Conservation (phyloP, 2,113 vertebrate species). For the Nesogale talazaci region DNA sequence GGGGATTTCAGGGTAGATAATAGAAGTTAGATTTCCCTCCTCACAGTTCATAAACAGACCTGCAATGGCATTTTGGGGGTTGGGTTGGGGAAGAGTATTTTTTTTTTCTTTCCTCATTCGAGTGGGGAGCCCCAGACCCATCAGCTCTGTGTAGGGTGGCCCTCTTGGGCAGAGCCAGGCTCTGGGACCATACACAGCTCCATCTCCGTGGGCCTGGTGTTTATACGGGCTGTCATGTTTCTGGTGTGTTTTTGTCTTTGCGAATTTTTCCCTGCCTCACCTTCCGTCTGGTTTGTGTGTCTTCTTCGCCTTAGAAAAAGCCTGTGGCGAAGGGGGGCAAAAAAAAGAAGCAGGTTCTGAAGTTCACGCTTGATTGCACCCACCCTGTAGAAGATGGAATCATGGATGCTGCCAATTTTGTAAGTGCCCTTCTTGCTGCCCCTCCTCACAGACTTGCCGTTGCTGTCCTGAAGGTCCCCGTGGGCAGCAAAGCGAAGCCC, state of each 20-base stretch:
- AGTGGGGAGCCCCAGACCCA: not conserved
- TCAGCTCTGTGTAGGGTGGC: not conserved
- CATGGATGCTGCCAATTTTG: conserved; percentile 99
- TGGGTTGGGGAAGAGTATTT: not conserved
- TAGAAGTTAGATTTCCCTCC: not conserved
- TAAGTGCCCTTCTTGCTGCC: conserved; percentile 84
- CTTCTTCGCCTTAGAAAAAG: conserved; percentile 89
- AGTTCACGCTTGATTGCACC: conserved; percentile 98
- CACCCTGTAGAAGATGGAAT: conserved; percentile 99
- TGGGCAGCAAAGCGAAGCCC: not conserved
- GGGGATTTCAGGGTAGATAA: not conserved
- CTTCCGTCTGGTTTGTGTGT: not conserved
- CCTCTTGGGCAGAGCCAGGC: not conserved
- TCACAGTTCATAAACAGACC: not conserved
- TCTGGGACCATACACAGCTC: not conserved
- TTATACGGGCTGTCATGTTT: not conserved
- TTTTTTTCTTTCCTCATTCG: not conserved
- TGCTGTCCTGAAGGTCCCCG: not conserved
- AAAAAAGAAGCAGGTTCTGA: conserved; percentile 97
- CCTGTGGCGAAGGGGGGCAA: conserved; percentile 93
- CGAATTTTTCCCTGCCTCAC: not conserved
- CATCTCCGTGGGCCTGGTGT: not conserved
- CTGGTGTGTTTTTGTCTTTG: not conserved
- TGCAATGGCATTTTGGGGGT: not conserved
- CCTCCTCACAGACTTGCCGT: no score